Evolutionary conservation across 1,140 invertebrate genomes (phyloP), one percentile per base, ranked within the genome.

Genomic region (Parapsyche elsis): DNA sequence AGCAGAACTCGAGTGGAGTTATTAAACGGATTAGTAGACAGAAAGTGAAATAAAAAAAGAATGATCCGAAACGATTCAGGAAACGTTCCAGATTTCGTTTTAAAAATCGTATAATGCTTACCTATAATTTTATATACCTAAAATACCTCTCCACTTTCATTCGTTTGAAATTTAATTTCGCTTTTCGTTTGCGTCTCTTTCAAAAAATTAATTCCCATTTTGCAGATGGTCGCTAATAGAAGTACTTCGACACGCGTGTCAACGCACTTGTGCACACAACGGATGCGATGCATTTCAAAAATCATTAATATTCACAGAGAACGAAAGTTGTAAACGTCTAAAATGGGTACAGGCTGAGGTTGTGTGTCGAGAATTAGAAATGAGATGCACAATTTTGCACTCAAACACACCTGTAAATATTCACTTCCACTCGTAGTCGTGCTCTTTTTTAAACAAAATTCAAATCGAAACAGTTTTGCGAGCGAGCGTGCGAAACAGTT

Each of bases 261-360:
- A 38, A 38, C 30, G 30, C 30, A 38, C 30, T 38, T 38, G 1
- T 38, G 2, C 30, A 38, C 30, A 38, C 30, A 38, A 7, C 30
- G 57, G 57, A 61, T 19, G 57, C 57, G 57, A 19, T 21, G 57
- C 21, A 61, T 38, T 38, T 61, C 57, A 61, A 7, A 19, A 19
- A 19, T 9, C 57, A 21, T 19, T 61, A 16, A 21, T 21, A 61
- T 61, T 61, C 57, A 61, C 2, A 61, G 1, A 61, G 57, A 9
- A 9, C 21, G 57, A 61, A 61, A 61, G 57, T 61, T 61, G 30
- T 21, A 61, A 19, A 61, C 57, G 57, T 61, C 57, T 21, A 61
- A 61, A 61, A 61, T 21, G 57, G 57, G 57, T 16, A 61, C 57
- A 19, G n/a, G 19, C n/a, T 19, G 57, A 19, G n/a, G 19, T 5